Evolutionary conservation across 2,113 vertebrate species (phyloP).

Genomic region (Ivindomyrus marchei): DNA sequence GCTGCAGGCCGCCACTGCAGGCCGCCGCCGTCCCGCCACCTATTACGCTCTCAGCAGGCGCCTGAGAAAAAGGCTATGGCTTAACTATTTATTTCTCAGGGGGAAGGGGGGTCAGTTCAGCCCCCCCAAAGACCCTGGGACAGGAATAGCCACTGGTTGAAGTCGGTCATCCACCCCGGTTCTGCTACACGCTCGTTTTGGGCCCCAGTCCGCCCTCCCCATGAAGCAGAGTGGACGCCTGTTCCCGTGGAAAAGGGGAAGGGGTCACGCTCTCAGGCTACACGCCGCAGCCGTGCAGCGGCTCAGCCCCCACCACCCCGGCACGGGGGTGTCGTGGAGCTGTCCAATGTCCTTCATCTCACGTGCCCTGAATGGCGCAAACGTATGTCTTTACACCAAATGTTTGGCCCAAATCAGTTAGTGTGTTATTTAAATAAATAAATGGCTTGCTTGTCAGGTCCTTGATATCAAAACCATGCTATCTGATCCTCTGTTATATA

Average conservation of each 20-base stretch:
- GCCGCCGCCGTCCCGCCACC: conserved; percentile 61
- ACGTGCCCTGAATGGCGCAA: background rate
- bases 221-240: conserved; percentile 26
- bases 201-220: conserved; percentile 59
- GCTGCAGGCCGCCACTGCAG: conserved; percentile 39
- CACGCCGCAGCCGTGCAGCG: background rate
- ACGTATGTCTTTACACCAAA: background rate
- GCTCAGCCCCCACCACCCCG: background rate
- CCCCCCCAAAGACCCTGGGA: conserved; percentile 49
- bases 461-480: background rate
- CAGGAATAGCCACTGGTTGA: conserved; percentile 55
- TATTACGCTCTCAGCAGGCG: conserved; percentile 53
- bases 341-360: background rate
- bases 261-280: background rate
- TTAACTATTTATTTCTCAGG: conserved; percentile 45
- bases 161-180: conserved; percentile 60
- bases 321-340: background rate
- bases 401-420: background rate
- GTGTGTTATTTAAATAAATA: background rate
- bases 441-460: background rate
- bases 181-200: conserved; percentile 65
- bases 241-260: conserved; percentile 37
- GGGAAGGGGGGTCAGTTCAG: conserved; percentile 41
- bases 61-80: conserved; percentile 73
- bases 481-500: background rate